phyloP scores from a whole-genome alignment of 2,888 invertebrate species.

The Seira sanloemensis region DNA sequence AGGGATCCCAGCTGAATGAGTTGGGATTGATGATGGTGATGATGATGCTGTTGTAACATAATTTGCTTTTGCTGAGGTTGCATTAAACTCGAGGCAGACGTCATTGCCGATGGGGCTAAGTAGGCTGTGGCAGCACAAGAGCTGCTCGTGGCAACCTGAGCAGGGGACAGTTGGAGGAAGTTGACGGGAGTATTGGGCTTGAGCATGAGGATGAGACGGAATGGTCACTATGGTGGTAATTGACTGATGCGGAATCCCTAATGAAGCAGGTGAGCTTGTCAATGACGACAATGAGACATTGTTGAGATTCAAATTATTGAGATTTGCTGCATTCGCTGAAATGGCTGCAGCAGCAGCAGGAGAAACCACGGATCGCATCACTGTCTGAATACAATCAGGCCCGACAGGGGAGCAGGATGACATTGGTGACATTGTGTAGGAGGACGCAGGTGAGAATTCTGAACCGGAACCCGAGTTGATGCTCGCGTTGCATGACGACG shows the following conservation, averaged over 20 bases:
- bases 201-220: slow-evolving; percentile 47
- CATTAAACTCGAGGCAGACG: slow-evolving; percentile 25
- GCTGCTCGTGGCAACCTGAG: neutral
- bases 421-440: slow-evolving; percentile 71
- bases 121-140: neutral
- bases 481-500: slow-evolving; percentile 20
- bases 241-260: slow-evolving; percentile 51
- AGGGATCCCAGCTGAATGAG: slow-evolving; percentile 41
- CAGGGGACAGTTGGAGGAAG: slow-evolving; percentile 50
- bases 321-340: slow-evolving; percentile 51
- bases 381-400: slow-evolving; percentile 72
- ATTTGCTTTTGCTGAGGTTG: slow-evolving; percentile 34
- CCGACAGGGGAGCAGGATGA: slow-evolving; percentile 67
- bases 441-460: slow-evolving; percentile 72
- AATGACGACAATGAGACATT: slow-evolving; percentile 39
- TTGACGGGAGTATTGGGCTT: slow-evolving; percentile 52
- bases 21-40: slow-evolving; percentile 9
- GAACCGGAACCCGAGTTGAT: slow-evolving; percentile 48
- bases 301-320: slow-evolving; percentile 53
- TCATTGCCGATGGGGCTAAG: slow-evolving; percentile 34
- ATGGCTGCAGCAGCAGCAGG: slow-evolving; percentile 65
- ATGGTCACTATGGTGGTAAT: slow-evolving; percentile 49
- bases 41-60: slow-evolving; percentile 17
- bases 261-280: slow-evolving; percentile 52
- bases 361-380: slow-evolving; percentile 71